Base-by-base conservation (phyloP, 2,888 invertebrate genomes). In the Hirtodrosophila trivittata region DNA sequence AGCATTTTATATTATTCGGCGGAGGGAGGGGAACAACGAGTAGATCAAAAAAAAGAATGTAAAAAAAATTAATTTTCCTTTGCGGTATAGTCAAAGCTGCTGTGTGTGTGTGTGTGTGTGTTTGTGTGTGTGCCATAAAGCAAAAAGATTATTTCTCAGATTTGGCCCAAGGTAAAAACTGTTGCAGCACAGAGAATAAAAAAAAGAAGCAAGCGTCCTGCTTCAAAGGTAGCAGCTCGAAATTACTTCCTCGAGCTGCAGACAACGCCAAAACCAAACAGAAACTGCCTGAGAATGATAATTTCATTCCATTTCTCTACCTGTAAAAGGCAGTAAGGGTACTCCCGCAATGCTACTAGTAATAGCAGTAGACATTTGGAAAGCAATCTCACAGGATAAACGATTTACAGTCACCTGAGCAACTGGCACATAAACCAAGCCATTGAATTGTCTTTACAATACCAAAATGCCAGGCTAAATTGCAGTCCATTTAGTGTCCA, bases 361-460 rank as follows among this genome's bases (percentile, higher is more conserved):
- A 21, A 3, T 21, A 21, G 6, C 25, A 12, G 43, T 21, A 21
- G 38, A 43, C 42, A 56, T 66, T 46, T 8, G 39, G 30, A 54
- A 38, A 42, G 46, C 25, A 55, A 55, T 56, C 63, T 56, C 37
- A 16, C 21, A 47, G 60, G 55, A 69, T 69, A 69, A 69, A 69
- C 69, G 69, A 69, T 66, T 69, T 56, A 55, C 60, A 69, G 55
- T 69, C 66, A 69, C 69, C 69, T 69, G 69, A 65, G 55, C 65
- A 70, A 56, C 56, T 38, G 13, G 42, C 58, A 58, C 46, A 51
- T 58, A 58, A 64, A 47, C 42, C 45, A 66, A 66, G n/a, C 70
- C 56, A 58, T 60, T 52, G 51, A 58, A 73, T 58, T 66, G 73
- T 73, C 68, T 73, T 62, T 54, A 38, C 60, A 62, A 54, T 49